These are phyloP conservation scores for Tragelaphus buxtoni DNA, from an alignment of 2,113 vertebrate species.

Conservation along the genomic window DNA sequence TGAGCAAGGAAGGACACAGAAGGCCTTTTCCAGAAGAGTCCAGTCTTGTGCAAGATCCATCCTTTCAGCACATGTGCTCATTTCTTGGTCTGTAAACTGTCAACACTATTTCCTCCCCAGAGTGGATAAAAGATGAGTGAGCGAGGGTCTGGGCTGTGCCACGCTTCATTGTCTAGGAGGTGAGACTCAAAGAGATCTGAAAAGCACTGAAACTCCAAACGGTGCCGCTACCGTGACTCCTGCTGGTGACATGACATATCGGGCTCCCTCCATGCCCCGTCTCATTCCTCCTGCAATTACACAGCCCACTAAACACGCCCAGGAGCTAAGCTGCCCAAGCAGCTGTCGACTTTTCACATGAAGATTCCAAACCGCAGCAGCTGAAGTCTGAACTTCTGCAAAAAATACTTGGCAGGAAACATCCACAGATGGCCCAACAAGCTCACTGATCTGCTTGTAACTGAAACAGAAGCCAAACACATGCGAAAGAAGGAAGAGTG, in stretches of 20 bases:
- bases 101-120: background rate
- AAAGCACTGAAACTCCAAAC: background rate
- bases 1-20: background rate
- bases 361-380: background rate
- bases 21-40: background rate
- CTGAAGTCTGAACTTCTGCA: background rate
- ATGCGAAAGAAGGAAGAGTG: background rate
- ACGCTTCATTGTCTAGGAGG: background rate
- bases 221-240: background rate
- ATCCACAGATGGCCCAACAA: background rate
- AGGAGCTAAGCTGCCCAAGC: background rate
- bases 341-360: background rate
- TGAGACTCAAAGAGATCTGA: background rate
- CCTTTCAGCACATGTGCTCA: background rate
- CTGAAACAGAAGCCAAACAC: background rate
- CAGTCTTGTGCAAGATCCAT: background rate
- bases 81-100: background rate
- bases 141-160: background rate
- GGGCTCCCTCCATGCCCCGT: background rate
- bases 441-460: background rate
- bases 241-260: rapidly evolving
- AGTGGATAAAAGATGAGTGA: background rate
- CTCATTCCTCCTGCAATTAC: background rate
- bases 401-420: conserved; percentile 5
- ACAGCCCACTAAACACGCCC: background rate